Evolutionary conservation across 2,113 vertebrate genomes (phyloP), one percentile per base, ranked within the genome.

Genomic region (Tylochromis polylepis): DNA sequence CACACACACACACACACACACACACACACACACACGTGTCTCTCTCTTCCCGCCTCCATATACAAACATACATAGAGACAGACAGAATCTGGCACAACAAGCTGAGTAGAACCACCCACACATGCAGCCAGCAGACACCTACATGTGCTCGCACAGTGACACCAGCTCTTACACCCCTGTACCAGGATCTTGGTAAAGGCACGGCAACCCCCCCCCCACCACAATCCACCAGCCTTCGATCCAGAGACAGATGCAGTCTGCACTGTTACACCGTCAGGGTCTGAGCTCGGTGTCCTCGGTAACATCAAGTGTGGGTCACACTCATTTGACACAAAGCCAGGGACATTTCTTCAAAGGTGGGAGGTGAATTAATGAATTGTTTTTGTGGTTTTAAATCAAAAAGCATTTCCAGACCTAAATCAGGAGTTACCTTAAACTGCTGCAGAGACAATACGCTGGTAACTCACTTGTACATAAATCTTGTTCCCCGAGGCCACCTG

Each of bases 91-190:
- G 78, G 56, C 84, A 81, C 83, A 85, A 80, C 83, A 80, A 57
- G 84, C 91, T 59, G 87, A 89, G 93, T 62, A 87, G 84, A 94
- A 94, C 92, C 93, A 89, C 94, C 93, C 92, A 93, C 94, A 87
- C 83, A 57, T 0, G 53, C 88, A 85, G 60, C 72, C 65, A 72
- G 84, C 67, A 85, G 85, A 86, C 90, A 90, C 92, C 86, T 88
- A 93, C 92, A 89, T 65, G 65, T 57, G 87, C 82, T 90, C 78
- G 43, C 83, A 77, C 86, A 22, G 59, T 89, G 84, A 91, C 87
- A 94, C 91, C 65, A 85, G 88, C 92, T 92, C 87, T 86, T 49
- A 67, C 72, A 72, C 67, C 79, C 79, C 70, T 29, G 77, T 83
- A 88, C 80, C 70, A 27, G 82, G 79, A 92, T 91, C 89, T 85